phyloP scores from a whole-genome alignment of 2,888 invertebrate genomes.

The Acleris literana region DNA sequence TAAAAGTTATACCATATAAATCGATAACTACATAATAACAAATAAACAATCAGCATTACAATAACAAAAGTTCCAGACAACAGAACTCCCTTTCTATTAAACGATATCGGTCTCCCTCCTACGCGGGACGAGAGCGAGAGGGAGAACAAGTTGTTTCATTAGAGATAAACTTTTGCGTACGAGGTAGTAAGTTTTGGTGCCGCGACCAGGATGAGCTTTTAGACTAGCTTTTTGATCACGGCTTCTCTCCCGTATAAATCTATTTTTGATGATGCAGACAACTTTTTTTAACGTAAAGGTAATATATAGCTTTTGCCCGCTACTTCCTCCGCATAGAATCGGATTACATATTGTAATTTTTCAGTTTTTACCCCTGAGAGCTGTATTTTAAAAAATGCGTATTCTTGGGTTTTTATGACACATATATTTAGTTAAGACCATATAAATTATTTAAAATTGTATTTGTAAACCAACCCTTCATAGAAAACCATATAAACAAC shows the following conservation, averaged over 20 bases:
- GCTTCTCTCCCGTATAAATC: background rate
- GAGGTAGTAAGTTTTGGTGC: slow-evolving; percentile 16
- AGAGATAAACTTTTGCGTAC: slow-evolving; percentile 22
- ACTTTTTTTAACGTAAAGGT: too few species aligned
- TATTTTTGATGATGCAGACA: background rate
- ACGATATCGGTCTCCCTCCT: slow-evolving; percentile 16
- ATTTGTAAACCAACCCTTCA: too few species aligned
- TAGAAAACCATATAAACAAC: too few species aligned
- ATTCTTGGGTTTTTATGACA: too few species aligned
- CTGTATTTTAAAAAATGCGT: too few species aligned
- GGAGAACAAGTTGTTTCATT: slow-evolving; percentile 13
- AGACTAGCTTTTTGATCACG: background rate
- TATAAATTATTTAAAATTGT: too few species aligned
- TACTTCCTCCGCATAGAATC: too few species aligned
- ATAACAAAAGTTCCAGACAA: slow-evolving; percentile 6
- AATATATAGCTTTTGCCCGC: too few species aligned
- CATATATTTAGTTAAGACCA: too few species aligned
- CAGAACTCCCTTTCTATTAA: slow-evolving; percentile 13
- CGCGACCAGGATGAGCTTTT: background rate
- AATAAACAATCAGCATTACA: slow-evolving; percentile 4
- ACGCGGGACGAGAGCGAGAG: slow-evolving; percentile 5
- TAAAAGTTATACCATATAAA: background rate
- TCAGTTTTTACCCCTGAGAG: too few species aligned
- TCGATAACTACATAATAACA: background rate
- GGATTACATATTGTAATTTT: too few species aligned